Base-by-base conservation (phyloP, 2,797 vertebrate species). In the Poecilia wingei region DNA sequence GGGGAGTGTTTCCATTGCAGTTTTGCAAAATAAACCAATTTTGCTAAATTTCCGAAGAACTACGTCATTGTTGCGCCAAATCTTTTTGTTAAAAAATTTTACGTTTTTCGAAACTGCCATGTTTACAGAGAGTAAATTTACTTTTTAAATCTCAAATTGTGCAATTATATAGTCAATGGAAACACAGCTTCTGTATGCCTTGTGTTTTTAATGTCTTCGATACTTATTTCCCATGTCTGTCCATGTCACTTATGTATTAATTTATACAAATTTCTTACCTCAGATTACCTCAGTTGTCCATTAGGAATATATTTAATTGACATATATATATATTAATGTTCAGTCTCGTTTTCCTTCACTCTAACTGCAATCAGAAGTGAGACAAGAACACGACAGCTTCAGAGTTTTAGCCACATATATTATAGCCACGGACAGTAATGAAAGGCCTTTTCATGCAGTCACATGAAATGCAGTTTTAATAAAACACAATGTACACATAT, bases 401-500 rank as follows among this genome's bases (percentile, higher is more conserved):
- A 0, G 86, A 86, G 84, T 86, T 85, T 51, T 80, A 85, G 83
- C 86, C 90, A 83, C 87, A 79, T 90, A 80, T 90, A 87, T 90
- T 89, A 87, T 76, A 91, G 75, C 77, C 80, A 84, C 43, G 87
- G 83, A 92, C 86, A 92, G 82, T 86, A 92, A 92, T 82, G 82
- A 85, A 89, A 87, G 72, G 82, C 85, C 91, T 84, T 86, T 86
- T 91, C 70, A 80, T 90, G 86, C 91, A 94, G 91, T 95, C 95
- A 95, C 95, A 95, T 94, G 93, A 95, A 95, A 94, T 95, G 92
- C 93, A 91, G 93, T 95, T 96, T 96, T 96, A 96, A 96, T 96
- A 95, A 95, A 96, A 95, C 96, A 96, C 95, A 94, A 95, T 92
- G 94, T 95, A 96, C 95, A 96, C 93, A 95, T 95, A 95, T 94